Conservation (phyloP, 2,113 vertebrate genomes). For the Dasyurus viverrinus region DNA sequence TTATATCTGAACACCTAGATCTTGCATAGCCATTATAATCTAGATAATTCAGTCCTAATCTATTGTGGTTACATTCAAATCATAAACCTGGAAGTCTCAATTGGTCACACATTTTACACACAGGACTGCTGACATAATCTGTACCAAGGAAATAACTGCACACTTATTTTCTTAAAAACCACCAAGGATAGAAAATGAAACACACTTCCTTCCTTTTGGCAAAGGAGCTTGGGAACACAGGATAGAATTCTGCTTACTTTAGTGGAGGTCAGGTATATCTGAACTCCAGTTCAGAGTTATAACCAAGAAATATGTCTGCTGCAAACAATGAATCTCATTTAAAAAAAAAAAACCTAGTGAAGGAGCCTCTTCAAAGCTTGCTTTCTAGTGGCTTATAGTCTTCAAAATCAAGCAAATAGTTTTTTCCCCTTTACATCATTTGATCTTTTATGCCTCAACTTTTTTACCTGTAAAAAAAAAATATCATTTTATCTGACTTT, state of each 20-base stretch:
- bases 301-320: background rate
- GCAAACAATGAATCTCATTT: background rate
- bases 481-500: background rate
- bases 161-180: slow-evolving; percentile 31
- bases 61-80: background rate
- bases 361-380: background rate
- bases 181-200: background rate
- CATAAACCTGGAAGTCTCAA: background rate
- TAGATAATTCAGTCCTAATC: background rate
- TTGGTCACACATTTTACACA: background rate
- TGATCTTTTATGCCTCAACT: background rate
- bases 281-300: background rate
- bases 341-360: background rate
- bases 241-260: background rate
- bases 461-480: slow-evolving; percentile 27
- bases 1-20: background rate
- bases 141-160: slow-evolving; percentile 33
- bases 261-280: background rate
- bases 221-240: background rate
- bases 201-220: background rate
- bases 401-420: background rate
- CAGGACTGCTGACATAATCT: background rate
- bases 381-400: background rate
- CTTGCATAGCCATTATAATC: background rate
- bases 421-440: background rate